Evolutionary conservation across 2,888 invertebrate species (phyloP).

Genomic region (Tetramorium bicarinatum): DNA sequence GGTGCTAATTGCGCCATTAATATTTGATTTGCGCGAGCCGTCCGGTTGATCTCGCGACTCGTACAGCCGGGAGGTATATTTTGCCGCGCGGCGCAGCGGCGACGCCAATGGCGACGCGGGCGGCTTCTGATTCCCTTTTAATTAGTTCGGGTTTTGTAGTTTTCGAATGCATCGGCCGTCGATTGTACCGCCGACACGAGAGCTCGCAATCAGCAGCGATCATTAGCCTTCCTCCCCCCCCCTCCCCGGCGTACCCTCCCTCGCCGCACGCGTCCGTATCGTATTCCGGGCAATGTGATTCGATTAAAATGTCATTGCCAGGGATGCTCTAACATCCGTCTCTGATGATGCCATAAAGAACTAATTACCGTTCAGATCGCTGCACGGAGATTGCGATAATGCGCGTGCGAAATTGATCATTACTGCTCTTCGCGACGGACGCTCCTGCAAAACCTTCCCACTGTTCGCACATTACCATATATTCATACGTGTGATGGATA

Average conservation of each 20-base stretch:
- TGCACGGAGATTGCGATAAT: background rate
- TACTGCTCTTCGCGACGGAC: background rate
- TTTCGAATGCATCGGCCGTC: constrained; percentile 75
- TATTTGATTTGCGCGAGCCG: constrained; percentile 80
- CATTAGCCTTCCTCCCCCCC: constrained; percentile 61
- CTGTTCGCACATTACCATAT: no score
- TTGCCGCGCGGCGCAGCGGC: background rate
- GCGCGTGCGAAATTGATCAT: constrained; percentile 23
- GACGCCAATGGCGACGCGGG: background rate
- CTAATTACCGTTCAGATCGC: constrained; percentile 38
- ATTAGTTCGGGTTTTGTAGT: constrained; percentile 82
- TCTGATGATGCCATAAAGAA: constrained; percentile 38
- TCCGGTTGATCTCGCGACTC: constrained; percentile 59
- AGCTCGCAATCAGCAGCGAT: constrained; percentile 60
- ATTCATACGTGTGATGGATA: no score
- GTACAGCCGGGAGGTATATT: constrained; percentile 23
- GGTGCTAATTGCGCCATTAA: constrained; percentile 84
- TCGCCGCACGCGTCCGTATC: constrained; percentile 30
- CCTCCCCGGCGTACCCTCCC: constrained; percentile 36
- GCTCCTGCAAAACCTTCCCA: background rate
- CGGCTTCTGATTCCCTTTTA: constrained; percentile 81
- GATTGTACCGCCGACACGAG: constrained; percentile 62
- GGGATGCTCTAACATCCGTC: constrained; percentile 36
- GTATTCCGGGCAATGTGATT: constrained; percentile 58
- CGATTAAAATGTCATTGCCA: constrained; percentile 72